Conservation (phyloP, 1,140 invertebrate species). For the Drosophila tropicalis region DNA sequence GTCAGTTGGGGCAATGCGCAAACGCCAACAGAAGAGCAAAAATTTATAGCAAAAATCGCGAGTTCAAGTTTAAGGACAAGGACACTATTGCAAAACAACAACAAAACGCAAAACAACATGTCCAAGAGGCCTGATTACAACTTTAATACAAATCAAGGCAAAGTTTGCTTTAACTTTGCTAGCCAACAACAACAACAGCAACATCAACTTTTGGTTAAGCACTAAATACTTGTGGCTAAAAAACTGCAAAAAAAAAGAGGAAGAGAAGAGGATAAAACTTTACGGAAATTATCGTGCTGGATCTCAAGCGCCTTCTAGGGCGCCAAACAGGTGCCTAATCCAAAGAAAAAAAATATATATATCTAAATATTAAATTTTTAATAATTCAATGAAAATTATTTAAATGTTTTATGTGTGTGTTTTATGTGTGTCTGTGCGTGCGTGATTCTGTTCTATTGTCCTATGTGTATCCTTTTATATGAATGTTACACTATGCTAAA, state of each 20-base stretch:
- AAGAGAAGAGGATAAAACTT: not conserved
- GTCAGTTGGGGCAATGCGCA: conserved; percentile 64
- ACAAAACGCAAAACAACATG: conserved; percentile 41
- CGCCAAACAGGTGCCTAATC: conserved; percentile 68
- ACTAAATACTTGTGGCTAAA: conserved; percentile 8
- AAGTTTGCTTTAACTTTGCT: conserved; percentile 19
- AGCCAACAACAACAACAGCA: not conserved
- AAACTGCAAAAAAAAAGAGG: conserved; percentile 6
- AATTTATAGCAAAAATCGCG: conserved; percentile 28
- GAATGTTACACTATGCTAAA: conserved; percentile 27
- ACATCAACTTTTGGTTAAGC: not conserved
- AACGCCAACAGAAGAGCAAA: conserved; percentile 42
- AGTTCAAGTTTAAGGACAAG: conserved; percentile 77
- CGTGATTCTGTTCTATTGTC: conserved; percentile 16
- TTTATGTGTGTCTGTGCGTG: conserved; percentile 30
- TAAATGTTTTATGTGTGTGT: not conserved
- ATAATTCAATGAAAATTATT: conserved; percentile 15
- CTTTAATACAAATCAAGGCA: conserved; percentile 22
- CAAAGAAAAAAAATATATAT: conserved; percentile 15
- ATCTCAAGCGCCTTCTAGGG: conserved; percentile 50
- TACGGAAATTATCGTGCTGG: conserved; percentile 61
- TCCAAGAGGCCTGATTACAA: conserved; percentile 52
- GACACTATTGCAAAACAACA: conserved; percentile 26
- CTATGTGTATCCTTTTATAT: conserved; percentile 10
- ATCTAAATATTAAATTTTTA: not conserved